These are phyloP conservation scores for Chroicocephalus ridibundus DNA, from an alignment of 2,113 vertebrate species.

Conservation along the genomic window DNA sequence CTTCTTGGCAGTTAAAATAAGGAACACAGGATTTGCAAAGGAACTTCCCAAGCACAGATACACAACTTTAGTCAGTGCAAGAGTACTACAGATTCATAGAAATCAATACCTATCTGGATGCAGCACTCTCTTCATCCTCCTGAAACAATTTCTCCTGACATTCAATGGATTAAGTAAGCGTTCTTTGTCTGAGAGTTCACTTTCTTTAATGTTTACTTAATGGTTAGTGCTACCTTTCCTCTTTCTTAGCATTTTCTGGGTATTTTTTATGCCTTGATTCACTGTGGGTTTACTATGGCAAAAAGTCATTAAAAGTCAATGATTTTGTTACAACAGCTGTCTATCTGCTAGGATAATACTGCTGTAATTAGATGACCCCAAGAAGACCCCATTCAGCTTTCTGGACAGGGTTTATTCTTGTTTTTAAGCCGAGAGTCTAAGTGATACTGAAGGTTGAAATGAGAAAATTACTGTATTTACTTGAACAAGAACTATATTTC, in stretches of 20 bases:
- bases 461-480: not conserved
- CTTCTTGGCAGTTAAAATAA: not conserved
- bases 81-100: not conserved
- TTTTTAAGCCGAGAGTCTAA: not conserved
- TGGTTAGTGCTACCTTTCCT: not conserved
- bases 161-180: not conserved
- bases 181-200: not conserved
- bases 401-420: not conserved
- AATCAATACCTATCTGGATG: not conserved
- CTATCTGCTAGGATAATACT: not conserved
- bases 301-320: not conserved
- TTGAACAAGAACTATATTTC: not conserved
- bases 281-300: not conserved
- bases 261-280: not conserved
- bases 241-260: not conserved
- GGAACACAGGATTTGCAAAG: not conserved
- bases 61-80: not conserved
- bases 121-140: not conserved
- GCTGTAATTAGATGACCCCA: not conserved
- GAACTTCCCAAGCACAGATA: not conserved
- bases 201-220: slow-evolving; percentile 1
- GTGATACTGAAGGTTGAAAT: not conserved
- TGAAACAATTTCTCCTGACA: not conserved
- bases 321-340: not conserved
- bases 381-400: not conserved